Evolutionary conservation across 2,797 vertebrate species (phyloP), one percentile per base, ranked within the genome.

Genomic region (Acanthurus leucopareius): DNA sequence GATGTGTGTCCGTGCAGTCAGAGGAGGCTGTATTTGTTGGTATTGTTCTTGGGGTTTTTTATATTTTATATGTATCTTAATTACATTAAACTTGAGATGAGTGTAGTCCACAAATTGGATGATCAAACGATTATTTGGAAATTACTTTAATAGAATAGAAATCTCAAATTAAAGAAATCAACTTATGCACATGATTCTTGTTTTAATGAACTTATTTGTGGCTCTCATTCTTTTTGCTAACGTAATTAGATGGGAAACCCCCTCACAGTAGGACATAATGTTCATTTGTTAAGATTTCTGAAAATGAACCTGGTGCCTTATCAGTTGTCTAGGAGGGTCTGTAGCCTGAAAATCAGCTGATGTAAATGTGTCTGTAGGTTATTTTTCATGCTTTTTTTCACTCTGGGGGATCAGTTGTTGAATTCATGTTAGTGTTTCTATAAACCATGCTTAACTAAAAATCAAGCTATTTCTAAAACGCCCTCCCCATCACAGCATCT

Each of bases 91-190:
- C 45, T 53, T 35, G 16, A 70, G 4, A 42, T n/a, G 3, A 38
- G 19, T 48, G 8, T 49, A 1, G 2, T 47, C 19, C 11, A 42
- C 20, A 48, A 40, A 71, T 68, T 77, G 0, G 35, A 75, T 77
- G 77, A 79, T 3, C 7, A 13, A 17, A 20, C 16, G 6, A 28
- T 58, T 11, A 69, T 40, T n/a, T 61, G 67, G 61, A 20, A 64
- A 68, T 32, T 54, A 10, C 14, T 75, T 62, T 62, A 5, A 57
- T 42, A 22, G 32, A 40, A 68, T 13, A 4, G 19, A 52, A n/a
- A 49, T 72, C 9, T 69, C 4, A 15, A 28, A 63, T 56, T 8
- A 16, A 82, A 45, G 42, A 20, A 17, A 28, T 65, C 17, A 7
- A 38, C 22, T 65, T 53, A 42, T 42, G 61, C 64, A 61, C 64